Evolutionary conservation across 2,888 invertebrate genomes (phyloP).

Genomic region (Andrena dorsata): DNA sequence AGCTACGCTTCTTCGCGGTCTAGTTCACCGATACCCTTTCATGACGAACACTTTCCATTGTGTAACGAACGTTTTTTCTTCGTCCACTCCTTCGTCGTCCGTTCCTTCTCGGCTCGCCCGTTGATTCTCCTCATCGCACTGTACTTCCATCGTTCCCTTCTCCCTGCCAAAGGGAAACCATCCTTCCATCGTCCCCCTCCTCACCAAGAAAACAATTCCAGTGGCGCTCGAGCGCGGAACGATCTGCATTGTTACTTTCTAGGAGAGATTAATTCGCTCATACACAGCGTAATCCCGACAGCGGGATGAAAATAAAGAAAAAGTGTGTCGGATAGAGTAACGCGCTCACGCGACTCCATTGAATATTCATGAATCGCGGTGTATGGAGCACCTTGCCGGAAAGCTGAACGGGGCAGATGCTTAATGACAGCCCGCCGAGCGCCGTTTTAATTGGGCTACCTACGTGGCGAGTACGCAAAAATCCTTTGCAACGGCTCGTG

Average conservation of each 20-base stretch:
- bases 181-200: background rate
- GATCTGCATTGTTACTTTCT: conserved; percentile 61
- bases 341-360: conserved; percentile 12
- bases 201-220: background rate
- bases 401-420: conserved; percentile 9
- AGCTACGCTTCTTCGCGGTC: conserved; percentile 82
- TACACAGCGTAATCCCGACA: conserved; percentile 45
- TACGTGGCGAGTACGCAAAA: background rate
- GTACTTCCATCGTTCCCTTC: background rate
- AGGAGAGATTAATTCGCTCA: conserved; percentile 59
- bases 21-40: conserved; percentile 83
- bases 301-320: conserved; percentile 49
- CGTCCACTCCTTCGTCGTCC: conserved; percentile 38
- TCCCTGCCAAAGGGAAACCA: background rate
- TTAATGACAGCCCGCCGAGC: background rate
- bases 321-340: conserved; percentile 54
- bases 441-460: background rate
- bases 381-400: conserved; percentile 8
- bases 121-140: background rate
- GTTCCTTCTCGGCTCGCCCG: background rate
- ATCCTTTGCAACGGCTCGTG: background rate
- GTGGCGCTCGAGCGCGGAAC: conserved; percentile 42
- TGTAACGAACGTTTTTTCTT: conserved; percentile 80
- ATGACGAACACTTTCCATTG: conserved; percentile 84
- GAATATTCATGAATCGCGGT: conserved; percentile 42